Evolutionary conservation across 2,113 vertebrate species (phyloP).

Genomic region (Romanogobio albipinnatus): DNA sequence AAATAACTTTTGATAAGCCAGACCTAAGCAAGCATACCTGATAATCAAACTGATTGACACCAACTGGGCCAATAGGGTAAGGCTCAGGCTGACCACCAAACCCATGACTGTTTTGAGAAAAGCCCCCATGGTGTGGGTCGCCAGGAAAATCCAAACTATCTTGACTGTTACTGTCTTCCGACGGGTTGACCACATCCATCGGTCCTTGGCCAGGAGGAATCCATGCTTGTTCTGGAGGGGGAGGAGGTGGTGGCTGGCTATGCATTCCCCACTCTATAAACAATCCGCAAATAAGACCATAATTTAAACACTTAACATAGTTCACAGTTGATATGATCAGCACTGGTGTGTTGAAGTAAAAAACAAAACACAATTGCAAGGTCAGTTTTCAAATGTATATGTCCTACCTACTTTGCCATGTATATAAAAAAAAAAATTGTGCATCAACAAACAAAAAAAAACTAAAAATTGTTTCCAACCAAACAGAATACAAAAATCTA

Average conservation of each 20-base stretch:
- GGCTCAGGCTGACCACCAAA: slow-evolving; percentile 97
- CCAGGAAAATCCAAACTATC: slow-evolving; percentile 95
- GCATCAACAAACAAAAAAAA: background rate
- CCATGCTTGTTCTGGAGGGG: slow-evolving; percentile 93
- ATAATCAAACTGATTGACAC: slow-evolving; percentile 98
- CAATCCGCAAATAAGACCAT: slow-evolving; percentile 30
- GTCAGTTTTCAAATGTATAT: background rate
- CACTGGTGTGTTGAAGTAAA: background rate
- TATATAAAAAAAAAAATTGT: background rate
- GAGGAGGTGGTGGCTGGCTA: slow-evolving; percentile 90
- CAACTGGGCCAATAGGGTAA: slow-evolving; percentile 93
- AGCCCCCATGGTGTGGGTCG: slow-evolving; percentile 89
- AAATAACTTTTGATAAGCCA: background rate
- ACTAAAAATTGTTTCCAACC: too few species aligned
- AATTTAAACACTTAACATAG: background rate
- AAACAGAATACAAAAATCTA: too few species aligned
- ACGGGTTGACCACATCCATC: slow-evolving; percentile 95
- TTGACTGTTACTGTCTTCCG: slow-evolving; percentile 98
- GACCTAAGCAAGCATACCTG: slow-evolving; percentile 82
- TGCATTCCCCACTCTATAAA: slow-evolving; percentile 94
- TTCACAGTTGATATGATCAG: too few species aligned
- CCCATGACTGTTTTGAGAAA: slow-evolving; percentile 98
- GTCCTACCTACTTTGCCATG: background rate
- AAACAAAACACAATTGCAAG: background rate
- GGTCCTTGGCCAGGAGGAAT: slow-evolving; percentile 90